Percentiles rank a stretch among this genome's conserved stretches.
Evolutionary conservation across 2,113 vertebrate genomes (phyloP).

Genomic region (Rhodinocichla rosea): DNA sequence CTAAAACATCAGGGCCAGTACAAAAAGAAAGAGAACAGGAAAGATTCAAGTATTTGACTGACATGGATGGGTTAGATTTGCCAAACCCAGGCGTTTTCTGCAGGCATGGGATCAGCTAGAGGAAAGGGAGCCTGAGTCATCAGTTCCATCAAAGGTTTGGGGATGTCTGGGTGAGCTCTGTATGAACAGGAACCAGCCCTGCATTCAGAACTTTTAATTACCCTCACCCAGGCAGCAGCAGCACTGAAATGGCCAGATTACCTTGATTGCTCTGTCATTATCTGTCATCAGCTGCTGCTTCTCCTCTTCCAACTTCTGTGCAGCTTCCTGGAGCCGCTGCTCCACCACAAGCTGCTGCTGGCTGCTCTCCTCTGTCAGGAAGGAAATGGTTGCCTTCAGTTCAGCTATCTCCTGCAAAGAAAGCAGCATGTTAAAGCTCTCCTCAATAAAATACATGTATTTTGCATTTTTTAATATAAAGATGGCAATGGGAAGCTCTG

Average conservation of each 20-base stretch:
- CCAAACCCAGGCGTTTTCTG: constrained; percentile 8
- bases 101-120: not conserved
- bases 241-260: constrained; percentile 68
- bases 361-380: constrained; percentile 77
- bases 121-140: constrained; percentile 52
- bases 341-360: constrained; percentile 76
- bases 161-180: not conserved
- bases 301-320: constrained; percentile 79
- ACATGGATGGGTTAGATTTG: constrained; percentile 1
- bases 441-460: not conserved
- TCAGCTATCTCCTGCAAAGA: constrained; percentile 82
- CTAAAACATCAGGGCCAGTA: not conserved
- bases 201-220: constrained; percentile 59
- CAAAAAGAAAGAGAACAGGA: constrained; percentile 6
- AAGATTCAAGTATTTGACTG: constrained; percentile 31
- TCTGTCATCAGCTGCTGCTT: constrained; percentile 78
- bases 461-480: constrained; percentile 50
- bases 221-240: constrained; percentile 62
- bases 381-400: constrained; percentile 78
- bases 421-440: constrained; percentile 58
- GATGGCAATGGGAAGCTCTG: constrained; percentile 25
- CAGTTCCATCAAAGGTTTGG: constrained; percentile 46
- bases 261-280: constrained; percentile 82
- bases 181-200: constrained; percentile 39
- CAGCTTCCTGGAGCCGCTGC: constrained; percentile 77